A percentile compares a stretch with the other conserved stretches of the same genome.
Conservation (phyloP, 2,113 vertebrate genomes). For the Sisor rabdophorus region DNA sequence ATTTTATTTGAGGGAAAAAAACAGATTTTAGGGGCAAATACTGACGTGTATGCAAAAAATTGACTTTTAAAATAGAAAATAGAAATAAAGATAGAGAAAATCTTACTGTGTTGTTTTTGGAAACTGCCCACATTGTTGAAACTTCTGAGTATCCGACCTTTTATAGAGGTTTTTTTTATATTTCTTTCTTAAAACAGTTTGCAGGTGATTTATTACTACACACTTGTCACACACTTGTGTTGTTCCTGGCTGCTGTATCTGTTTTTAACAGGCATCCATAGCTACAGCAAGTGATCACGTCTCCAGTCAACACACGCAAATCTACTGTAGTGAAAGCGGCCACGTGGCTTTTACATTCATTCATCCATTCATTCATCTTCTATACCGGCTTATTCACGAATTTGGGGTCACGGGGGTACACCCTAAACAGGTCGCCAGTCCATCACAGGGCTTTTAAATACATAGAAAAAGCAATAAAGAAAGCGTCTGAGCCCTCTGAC, state of each 20-base stretch:
- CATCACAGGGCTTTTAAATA: too few species aligned
- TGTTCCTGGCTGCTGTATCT: conserved; percentile 3
- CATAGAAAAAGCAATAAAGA: too few species aligned
- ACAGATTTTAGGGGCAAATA: not conserved
- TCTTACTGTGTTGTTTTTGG: conserved; percentile 53
- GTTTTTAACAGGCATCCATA: conserved; percentile 1
- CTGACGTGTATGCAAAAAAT: too few species aligned
- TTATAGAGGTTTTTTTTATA: not conserved
- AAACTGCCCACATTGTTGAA: conserved; percentile 51
- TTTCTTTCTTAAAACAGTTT: not conserved
- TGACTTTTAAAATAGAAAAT: too few species aligned
- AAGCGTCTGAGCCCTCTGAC: too few species aligned
- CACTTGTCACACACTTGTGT: not conserved
- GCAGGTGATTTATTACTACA: not conserved
- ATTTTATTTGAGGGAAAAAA: too few species aligned
- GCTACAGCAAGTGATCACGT: conserved; percentile 6
- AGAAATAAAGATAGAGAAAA: not conserved
- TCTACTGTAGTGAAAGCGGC: not conserved
- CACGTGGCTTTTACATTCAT: too few species aligned
- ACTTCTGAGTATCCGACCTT: not conserved
- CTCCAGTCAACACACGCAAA: not conserved
- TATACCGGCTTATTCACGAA: too few species aligned
- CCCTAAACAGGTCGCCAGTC: too few species aligned
- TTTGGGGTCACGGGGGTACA: too few species aligned
- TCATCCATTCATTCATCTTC: too few species aligned